Evolutionary conservation across 2,797 vertebrate genomes (phyloP).

Genomic region (Myripristis jacobus): DNA sequence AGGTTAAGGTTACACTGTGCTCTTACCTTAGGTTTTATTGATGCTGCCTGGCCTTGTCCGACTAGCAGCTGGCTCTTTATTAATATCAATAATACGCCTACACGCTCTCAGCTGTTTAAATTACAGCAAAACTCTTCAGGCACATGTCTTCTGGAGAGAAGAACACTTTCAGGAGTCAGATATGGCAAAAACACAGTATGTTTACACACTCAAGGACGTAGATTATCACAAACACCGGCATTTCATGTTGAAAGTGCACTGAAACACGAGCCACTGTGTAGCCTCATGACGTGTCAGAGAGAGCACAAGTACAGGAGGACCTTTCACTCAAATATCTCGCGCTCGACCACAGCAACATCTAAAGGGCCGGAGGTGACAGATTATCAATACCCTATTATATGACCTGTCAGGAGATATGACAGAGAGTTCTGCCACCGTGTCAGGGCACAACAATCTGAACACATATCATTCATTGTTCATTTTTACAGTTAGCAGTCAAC

Average conservation of each 20-base stretch:
- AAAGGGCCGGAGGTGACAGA: constrained; percentile 63
- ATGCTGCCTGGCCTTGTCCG: constrained; percentile 6
- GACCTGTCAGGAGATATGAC: constrained; percentile 64
- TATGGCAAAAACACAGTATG: constrained; percentile 34
- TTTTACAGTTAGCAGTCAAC: background rate
- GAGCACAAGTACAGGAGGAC: constrained; percentile 27
- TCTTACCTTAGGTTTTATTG: background rate
- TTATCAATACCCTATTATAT: constrained; percentile 76
- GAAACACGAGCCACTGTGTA: background rate
- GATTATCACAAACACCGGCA: constrained; percentile 1
- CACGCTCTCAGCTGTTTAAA: background rate
- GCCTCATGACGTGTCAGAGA: background rate
- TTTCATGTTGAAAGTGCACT: background rate
- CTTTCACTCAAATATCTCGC: constrained; percentile 60
- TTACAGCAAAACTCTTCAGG: background rate
- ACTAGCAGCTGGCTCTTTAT: background rate
- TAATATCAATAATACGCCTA: constrained; percentile 30
- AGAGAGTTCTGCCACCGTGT: constrained; percentile 46
- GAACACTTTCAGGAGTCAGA: constrained; percentile 1
- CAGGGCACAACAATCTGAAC: constrained; percentile 43
- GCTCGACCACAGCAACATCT: constrained; percentile 57
- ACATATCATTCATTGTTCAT: constrained; percentile 14
- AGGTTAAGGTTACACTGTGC: constrained; percentile 11
- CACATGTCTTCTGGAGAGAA: background rate
- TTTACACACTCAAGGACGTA: constrained; percentile 29